Conservation (phyloP, 92 coral and sea anemone species). For the Zoanthus sociatus region DNA sequence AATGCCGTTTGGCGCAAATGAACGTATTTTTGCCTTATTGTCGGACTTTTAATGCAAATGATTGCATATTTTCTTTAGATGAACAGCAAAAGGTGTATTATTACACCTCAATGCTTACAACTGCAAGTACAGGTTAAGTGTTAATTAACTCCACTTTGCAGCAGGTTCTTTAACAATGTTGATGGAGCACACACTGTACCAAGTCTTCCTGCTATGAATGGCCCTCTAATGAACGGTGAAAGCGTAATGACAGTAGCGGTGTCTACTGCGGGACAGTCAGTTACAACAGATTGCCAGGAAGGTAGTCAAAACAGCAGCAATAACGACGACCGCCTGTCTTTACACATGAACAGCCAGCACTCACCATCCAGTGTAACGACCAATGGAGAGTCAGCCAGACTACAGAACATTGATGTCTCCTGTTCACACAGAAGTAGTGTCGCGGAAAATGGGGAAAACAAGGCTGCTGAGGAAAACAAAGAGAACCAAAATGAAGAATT, state of each 20-base stretch:
- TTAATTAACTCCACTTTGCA: slow-evolving; percentile 20
- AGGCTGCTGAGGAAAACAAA: slow-evolving; percentile 36
- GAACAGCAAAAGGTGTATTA: too few species aligned
- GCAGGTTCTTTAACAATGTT: slow-evolving; percentile 67
- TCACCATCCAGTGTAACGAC: slow-evolving; percentile 7
- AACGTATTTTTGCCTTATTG: too few species aligned
- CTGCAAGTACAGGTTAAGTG: not conserved
- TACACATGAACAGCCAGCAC: not conserved
- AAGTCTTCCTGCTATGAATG: slow-evolving; percentile 69
- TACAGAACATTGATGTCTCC: not conserved
- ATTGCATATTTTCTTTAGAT: too few species aligned
- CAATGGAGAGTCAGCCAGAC: slow-evolving; percentile 22
- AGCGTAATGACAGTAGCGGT: slow-evolving; percentile 70
- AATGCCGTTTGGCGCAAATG: too few species aligned
- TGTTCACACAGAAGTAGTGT: slow-evolving; percentile 12
- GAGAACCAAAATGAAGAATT: slow-evolving; percentile 34
- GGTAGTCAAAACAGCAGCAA: not conserved
- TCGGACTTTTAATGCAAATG: too few species aligned
- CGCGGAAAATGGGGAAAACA: slow-evolving; percentile 37
- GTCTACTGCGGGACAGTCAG: slow-evolving; percentile 73
- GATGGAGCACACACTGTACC: slow-evolving; percentile 72
- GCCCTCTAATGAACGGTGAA: slow-evolving; percentile 86
- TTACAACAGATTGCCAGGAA: slow-evolving; percentile 29
- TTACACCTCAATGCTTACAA: too few species aligned
- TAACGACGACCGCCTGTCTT: slow-evolving; percentile 15